Conservation (phyloP, 2,888 invertebrate genomes). For the Epistrophella euchroma region DNA sequence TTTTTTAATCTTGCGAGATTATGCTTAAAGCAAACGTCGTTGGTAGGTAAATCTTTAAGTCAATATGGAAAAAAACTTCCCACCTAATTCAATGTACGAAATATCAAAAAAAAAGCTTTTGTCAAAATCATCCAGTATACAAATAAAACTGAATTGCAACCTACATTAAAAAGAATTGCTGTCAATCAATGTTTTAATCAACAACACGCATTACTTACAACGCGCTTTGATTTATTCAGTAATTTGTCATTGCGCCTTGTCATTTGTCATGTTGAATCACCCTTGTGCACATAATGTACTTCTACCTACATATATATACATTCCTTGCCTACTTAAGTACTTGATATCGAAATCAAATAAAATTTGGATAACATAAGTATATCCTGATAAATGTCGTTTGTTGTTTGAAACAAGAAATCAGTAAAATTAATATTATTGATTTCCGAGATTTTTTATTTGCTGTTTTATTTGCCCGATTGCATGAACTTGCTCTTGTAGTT, state of each 20-base stretch:
- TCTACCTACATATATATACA: background rate
- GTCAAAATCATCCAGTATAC: background rate
- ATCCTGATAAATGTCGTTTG: slow-evolving; percentile 13
- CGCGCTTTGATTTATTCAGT: slow-evolving; percentile 29
- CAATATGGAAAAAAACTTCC: too few relatives aligned
- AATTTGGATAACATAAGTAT: slow-evolving; percentile 13
- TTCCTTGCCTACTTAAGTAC: slow-evolving; percentile 3
- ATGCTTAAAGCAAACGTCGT: too few relatives aligned
- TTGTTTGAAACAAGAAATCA: background rate
- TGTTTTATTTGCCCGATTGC: slow-evolving; percentile 3
- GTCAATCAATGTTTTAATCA: slow-evolving; percentile 40
- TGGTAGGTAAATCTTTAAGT: too few relatives aligned
- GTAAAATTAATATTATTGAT: slow-evolving; percentile 29
- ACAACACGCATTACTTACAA: slow-evolving; percentile 10
- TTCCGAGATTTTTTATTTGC: background rate
- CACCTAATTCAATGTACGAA: background rate
- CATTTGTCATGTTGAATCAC: slow-evolving; percentile 34
- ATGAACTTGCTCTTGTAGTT: too few relatives aligned
- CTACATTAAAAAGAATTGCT: background rate
- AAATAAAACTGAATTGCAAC: background rate
- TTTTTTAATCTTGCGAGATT: too few relatives aligned
- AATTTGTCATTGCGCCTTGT: slow-evolving; percentile 41
- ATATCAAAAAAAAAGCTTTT: background rate
- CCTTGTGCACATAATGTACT: background rate
- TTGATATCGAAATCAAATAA: slow-evolving; percentile 16